phyloP scores from a whole-genome alignment of 1,140 invertebrate genomes.

The Dufourea novaeangliae region DNA sequence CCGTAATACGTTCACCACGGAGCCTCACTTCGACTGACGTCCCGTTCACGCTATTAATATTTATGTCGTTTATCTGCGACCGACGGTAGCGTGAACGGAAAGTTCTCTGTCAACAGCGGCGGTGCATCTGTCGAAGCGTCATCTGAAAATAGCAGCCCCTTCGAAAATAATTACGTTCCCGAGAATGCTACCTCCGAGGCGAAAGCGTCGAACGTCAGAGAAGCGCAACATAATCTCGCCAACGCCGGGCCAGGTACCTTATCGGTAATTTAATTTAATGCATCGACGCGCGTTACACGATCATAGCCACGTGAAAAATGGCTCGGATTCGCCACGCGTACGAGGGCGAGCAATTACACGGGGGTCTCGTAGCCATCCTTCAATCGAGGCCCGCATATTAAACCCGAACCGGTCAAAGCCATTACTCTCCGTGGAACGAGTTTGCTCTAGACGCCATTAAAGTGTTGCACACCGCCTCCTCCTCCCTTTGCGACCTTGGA shows the following conservation, averaged over 20 bases:
- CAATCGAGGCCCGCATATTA: slow-evolving; percentile 7
- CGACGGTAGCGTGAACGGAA: too few species aligned
- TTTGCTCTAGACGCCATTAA: slow-evolving; percentile 40
- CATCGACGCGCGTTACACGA: slow-evolving; percentile 11
- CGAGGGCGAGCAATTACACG: slow-evolving; percentile 5
- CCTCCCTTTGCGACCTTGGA: slow-evolving; percentile 26
- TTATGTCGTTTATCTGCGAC: too few species aligned
- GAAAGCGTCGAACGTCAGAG: too few species aligned
- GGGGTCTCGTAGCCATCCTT: neutral
- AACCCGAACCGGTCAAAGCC: slow-evolving; percentile 26
- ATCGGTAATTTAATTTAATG: neutral
- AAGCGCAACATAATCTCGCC: too few species aligned
- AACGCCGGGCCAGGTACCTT: neutral
- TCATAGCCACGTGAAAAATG: neutral
- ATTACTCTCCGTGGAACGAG: slow-evolving; percentile 47
- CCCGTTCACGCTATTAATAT: too few species aligned
- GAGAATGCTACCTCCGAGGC: too few species aligned
- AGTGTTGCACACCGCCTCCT: slow-evolving; percentile 24
- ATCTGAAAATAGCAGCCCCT: too few species aligned
- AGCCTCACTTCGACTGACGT: too few species aligned
- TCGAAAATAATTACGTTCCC: too few species aligned
- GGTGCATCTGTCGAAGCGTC: too few species aligned
- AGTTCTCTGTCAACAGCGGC: too few species aligned
- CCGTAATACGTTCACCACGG: too few species aligned
- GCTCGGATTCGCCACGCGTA: slow-evolving; percentile 2